Evolutionary conservation across 2,113 vertebrate species (phyloP).

Genomic region (Myotis brandtii): DNA sequence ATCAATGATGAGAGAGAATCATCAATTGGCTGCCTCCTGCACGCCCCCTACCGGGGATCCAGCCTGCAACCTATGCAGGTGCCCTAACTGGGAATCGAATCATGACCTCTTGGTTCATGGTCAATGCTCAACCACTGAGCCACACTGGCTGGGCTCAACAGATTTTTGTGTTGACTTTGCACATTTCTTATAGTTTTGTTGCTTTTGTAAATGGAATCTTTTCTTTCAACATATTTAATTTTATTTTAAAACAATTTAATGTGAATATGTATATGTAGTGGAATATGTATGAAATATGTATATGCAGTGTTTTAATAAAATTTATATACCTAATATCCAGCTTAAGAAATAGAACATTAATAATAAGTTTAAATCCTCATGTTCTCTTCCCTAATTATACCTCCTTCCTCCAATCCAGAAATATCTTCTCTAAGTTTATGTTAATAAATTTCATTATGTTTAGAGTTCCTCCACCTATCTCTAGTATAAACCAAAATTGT

Average conservation of each 20-base stretch:
- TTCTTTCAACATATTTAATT: constrained; percentile 11
- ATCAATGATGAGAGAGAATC: too few species aligned
- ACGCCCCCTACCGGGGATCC: too few species aligned
- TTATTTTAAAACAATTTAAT: constrained; percentile 52
- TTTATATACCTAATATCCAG: background rate
- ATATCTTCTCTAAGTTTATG: background rate
- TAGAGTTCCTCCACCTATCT: background rate
- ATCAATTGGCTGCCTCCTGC: too few species aligned
- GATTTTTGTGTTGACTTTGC: background rate
- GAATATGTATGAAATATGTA: background rate
- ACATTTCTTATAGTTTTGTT: background rate
- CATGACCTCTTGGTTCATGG: too few species aligned
- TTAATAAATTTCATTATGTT: background rate
- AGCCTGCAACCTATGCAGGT: too few species aligned
- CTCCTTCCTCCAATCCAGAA: background rate
- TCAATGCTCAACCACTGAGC: too few species aligned
- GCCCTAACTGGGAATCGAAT: too few species aligned
- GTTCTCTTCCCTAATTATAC: background rate
- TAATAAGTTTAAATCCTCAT: constrained; percentile 2
- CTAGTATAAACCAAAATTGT: background rate
- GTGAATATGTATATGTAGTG: background rate
- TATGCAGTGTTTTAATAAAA: background rate
- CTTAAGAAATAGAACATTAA: background rate
- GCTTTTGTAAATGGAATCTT: background rate
- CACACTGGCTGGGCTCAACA: background rate